Percentiles rank a stretch among this genome's conserved stretches.
These are phyloP conservation scores for Zaprionus capensis DNA, from an alignment of 1,140 invertebrate species.

Conservation along the genomic window DNA sequence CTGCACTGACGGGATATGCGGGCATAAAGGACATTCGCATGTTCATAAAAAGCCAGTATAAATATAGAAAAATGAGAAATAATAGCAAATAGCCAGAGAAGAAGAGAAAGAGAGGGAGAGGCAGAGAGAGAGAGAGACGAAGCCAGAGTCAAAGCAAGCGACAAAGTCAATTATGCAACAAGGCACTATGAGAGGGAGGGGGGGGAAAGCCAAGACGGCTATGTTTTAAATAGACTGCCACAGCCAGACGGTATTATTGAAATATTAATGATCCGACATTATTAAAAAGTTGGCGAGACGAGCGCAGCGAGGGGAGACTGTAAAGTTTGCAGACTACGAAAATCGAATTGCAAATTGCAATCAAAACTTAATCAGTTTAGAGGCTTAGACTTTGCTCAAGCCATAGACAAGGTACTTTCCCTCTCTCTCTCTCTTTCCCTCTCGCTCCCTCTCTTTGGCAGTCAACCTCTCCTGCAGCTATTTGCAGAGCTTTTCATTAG, in stretches of 20 bases:
- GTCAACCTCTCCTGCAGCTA: slow-evolving; percentile 15
- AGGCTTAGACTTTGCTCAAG: slow-evolving; percentile 57
- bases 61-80: slow-evolving; percentile 60
- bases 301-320: slow-evolving; percentile 13
- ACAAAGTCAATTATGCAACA: slow-evolving; percentile 80
- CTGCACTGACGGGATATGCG: slow-evolving; percentile 21
- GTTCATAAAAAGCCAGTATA: slow-evolving; percentile 61
- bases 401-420: slow-evolving; percentile 1
- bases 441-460: no score
- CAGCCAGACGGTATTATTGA: slow-evolving; percentile 71
- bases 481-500: slow-evolving; percentile 73
- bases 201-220: slow-evolving; percentile 23
- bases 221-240: slow-evolving; percentile 59
- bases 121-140: slow-evolving; percentile 16
- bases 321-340: slow-evolving; percentile 63
- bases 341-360: slow-evolving; percentile 79
- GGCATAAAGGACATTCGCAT: slow-evolving; percentile 54
- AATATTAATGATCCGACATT: slow-evolving; percentile 79
- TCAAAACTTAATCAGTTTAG: slow-evolving; percentile 81
- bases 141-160: slow-evolving; percentile 47
- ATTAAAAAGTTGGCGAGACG: slow-evolving; percentile 51
- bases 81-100: slow-evolving; percentile 51
- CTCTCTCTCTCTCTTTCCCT: neutral
- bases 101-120: neutral
- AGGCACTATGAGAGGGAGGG: slow-evolving; percentile 42